Percentiles rank a stretch among this genome's conserved stretches.
Evolutionary conservation across 2,797 vertebrate genomes (phyloP).

Genomic region (Mionectes olivaceus): DNA sequence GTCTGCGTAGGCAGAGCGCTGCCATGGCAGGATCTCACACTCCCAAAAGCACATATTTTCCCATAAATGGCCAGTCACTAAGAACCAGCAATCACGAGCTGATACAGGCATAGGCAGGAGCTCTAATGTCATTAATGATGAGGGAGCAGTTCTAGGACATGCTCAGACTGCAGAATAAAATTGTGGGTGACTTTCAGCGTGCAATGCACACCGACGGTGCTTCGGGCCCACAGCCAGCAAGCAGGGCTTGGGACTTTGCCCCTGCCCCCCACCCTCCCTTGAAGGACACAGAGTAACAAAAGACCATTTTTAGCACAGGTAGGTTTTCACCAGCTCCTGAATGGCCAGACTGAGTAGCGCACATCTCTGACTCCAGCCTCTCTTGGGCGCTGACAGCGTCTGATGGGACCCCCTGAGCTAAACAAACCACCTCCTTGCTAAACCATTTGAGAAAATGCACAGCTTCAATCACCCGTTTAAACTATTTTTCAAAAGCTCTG

Average conservation of each 20-base stretch:
- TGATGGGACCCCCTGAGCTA: rapidly evolving
- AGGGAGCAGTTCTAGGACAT: not conserved
- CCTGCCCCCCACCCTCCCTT: not conserved
- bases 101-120: not conserved
- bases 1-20: not conserved
- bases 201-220: rapidly evolving
- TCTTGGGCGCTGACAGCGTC: not conserved
- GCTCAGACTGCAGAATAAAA: not conserved
- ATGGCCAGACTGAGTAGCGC: not conserved
- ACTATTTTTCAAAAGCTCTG: not conserved
- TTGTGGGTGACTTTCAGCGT: not conserved
- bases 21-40: not conserved
- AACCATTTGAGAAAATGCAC: not conserved
- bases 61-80: slow-evolving; percentile 62
- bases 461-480: not conserved
- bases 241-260: not conserved
- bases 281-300: not conserved
- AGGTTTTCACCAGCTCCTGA: not conserved
- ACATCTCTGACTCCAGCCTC: not conserved
- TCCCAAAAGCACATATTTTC: slow-evolving; percentile 56
- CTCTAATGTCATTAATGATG: not conserved
- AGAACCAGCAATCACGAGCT: not conserved
- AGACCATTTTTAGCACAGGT: not conserved
- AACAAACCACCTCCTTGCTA: not conserved
- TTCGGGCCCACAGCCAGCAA: not conserved